phyloP scores from a whole-genome alignment of 2,888 invertebrate genomes.

The Tenthredo scrophulariae region DNA sequence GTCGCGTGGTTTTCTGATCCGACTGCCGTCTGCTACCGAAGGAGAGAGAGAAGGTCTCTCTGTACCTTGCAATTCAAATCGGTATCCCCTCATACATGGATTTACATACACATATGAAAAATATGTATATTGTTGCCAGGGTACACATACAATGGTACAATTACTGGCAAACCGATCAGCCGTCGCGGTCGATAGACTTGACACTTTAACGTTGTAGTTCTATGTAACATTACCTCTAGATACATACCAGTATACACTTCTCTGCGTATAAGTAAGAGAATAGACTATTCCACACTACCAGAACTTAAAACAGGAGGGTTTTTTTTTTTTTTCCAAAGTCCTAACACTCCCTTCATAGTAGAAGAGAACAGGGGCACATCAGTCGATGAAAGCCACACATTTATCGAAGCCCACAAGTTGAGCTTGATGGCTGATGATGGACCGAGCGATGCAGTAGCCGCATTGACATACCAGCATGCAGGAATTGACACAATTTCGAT shows the following conservation, averaged over 20 bases:
- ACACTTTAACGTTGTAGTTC: constrained; percentile 27
- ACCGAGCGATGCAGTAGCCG: not conserved
- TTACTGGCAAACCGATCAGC: not conserved
- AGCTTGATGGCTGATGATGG: not conserved
- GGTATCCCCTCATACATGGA: not conserved
- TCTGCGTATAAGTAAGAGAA: not conserved
- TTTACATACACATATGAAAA: not conserved
- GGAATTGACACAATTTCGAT: not conserved
- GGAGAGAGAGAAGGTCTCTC: constrained; percentile 40
- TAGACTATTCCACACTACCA: not conserved
- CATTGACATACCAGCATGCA: not conserved
- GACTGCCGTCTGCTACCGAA: constrained; percentile 31
- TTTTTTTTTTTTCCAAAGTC: not conserved
- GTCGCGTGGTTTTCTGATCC: constrained; percentile 26
- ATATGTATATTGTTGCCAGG: not conserved
- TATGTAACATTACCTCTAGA: constrained; percentile 1
- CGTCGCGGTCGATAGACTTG: constrained; percentile 26
- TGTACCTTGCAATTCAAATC: constrained; percentile 11
- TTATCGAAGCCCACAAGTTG: not conserved
- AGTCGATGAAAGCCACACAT: not conserved
- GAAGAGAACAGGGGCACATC: not conserved
- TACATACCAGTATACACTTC: not conserved
- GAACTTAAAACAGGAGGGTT: not conserved
- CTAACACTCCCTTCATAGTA: not conserved
- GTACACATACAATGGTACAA: not conserved